These are phyloP conservation scores for Oligia fasciuncula DNA, from an alignment of 2,888 invertebrate genomes.

Conservation along the genomic window DNA sequence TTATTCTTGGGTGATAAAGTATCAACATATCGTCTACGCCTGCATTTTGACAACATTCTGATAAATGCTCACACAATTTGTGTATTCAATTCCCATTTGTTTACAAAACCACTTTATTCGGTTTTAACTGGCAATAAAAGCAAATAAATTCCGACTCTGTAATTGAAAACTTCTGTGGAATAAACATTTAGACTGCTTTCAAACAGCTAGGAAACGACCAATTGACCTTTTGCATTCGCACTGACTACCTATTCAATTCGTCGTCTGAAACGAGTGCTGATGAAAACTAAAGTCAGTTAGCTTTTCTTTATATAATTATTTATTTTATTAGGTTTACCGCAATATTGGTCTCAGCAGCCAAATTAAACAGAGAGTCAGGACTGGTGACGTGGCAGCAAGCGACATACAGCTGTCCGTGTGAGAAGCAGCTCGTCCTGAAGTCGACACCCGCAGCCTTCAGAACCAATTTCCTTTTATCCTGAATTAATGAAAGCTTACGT, in stretches of 20 bases:
- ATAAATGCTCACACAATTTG: not conserved
- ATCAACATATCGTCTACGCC: not conserved
- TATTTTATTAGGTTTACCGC: no score
- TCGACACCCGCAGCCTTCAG: no score
- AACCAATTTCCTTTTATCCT: no score
- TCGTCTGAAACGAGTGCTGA: not conserved
- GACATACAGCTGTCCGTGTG: no score
- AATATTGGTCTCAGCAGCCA: no score
- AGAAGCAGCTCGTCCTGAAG: no score
- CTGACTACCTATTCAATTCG: not conserved
- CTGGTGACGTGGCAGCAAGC: no score
- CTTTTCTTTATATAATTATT: not conserved
- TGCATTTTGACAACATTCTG: not conserved
- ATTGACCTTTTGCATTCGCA: conserved; percentile 14
- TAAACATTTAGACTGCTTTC: not conserved
- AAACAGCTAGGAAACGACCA: conserved; percentile 13
- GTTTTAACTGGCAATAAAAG: no score
- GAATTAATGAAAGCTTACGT: no score
- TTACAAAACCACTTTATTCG: not conserved
- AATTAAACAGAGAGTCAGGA: no score
- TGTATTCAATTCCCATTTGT: not conserved
- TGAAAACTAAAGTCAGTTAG: conserved; percentile 1
- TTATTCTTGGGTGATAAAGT: not conserved
- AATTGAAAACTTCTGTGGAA: not conserved
- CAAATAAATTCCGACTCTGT: not conserved